Conservation (phyloP, 2,888 invertebrate species). For the Molorchus minor region DNA sequence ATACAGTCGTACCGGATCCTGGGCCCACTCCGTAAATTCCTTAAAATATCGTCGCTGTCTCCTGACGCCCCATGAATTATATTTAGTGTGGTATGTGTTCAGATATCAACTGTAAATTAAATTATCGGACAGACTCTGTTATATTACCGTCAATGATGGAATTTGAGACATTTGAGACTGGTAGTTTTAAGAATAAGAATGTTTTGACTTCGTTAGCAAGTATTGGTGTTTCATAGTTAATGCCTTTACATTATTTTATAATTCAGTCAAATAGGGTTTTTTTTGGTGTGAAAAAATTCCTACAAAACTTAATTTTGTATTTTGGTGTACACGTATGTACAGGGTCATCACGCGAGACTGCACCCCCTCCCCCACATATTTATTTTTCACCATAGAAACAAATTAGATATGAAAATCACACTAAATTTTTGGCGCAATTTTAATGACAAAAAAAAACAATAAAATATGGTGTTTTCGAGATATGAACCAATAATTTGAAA, state of each 20-base stretch:
- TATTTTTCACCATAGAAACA: too few relatives aligned
- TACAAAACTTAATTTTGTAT: too few relatives aligned
- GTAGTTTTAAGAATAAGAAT: not conserved
- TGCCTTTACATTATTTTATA: not conserved
- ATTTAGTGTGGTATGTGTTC: conserved; percentile 27
- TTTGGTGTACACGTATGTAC: not conserved
- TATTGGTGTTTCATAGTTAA: not conserved
- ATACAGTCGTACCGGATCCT: conserved; percentile 29
- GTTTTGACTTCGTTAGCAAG: not conserved
- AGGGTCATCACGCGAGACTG: too few relatives aligned
- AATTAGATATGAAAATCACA: too few relatives aligned
- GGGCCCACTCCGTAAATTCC: conserved; percentile 37
- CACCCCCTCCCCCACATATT: too few relatives aligned
- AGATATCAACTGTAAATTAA: conserved; percentile 12
- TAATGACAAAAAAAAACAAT: too few relatives aligned
- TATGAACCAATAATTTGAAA: too few relatives aligned
- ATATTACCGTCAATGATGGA: not conserved
- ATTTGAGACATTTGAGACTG: not conserved
- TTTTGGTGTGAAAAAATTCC: not conserved
- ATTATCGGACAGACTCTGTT: not conserved
- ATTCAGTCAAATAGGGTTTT: not conserved
- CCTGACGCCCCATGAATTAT: conserved; percentile 32
- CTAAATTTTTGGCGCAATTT: too few relatives aligned
- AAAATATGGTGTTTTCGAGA: too few relatives aligned
- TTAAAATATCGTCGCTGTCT: conserved; percentile 38